Evolutionary conservation across 1,140 invertebrate species (phyloP).

Genomic region (Zaprionus inermis): DNA sequence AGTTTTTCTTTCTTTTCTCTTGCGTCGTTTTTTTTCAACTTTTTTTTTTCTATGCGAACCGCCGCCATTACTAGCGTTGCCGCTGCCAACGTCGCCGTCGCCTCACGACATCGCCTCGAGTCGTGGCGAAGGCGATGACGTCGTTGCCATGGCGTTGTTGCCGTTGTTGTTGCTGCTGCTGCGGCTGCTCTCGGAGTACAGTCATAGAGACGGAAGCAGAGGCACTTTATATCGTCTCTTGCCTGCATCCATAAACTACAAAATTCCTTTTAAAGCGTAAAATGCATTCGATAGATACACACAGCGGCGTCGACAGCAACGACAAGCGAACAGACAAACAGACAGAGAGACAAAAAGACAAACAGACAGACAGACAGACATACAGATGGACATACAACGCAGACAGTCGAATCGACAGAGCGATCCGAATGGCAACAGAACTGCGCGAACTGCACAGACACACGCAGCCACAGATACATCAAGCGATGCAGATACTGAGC

Average conservation of each 20-base stretch:
- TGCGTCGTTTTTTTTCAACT: not conserved
- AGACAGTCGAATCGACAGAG: not conserved
- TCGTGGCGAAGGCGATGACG: conserved; percentile 59
- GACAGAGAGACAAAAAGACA: conserved; percentile 9
- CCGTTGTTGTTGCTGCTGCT: conserved; percentile 8
- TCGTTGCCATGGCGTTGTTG: conserved; percentile 63
- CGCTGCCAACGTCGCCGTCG: conserved; percentile 8
- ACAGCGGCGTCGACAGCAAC: conserved; percentile 25
- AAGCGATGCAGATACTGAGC: conserved; percentile 34
- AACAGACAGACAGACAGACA: not conserved
- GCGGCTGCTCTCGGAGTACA: conserved; percentile 47
- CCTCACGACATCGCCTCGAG: conserved; percentile 11
- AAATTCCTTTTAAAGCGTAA: conserved; percentile 79
- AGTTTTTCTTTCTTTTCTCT: conserved; percentile 20
- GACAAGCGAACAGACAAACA: conserved; percentile 30
- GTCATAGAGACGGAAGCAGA: conserved; percentile 59
- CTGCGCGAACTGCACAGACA: conserved; percentile 14
- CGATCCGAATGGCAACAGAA: conserved; percentile 21
- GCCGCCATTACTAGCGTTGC: conserved; percentile 11
- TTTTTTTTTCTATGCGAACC: conserved; percentile 10
- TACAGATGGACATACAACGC: no score
- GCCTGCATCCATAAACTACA: conserved; percentile 78
- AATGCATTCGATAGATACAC: conserved; percentile 80
- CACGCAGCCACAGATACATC: conserved; percentile 32
- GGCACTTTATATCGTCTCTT: conserved; percentile 66